phyloP scores from a whole-genome alignment of 2,113 vertebrate genomes.

The Pituophis catenifer region DNA sequence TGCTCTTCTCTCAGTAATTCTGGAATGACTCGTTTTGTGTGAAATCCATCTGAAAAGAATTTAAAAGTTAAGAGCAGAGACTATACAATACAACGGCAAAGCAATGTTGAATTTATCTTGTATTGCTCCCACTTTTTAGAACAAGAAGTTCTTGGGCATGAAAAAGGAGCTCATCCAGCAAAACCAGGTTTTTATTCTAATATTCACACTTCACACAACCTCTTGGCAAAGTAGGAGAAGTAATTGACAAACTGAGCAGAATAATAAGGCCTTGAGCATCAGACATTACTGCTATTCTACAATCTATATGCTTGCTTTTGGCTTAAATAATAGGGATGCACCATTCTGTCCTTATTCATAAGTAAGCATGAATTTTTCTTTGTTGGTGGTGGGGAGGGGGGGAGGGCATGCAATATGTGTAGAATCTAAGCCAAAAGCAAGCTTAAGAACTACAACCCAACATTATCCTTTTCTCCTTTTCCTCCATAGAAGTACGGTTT shows the following conservation, averaged over 20 bases:
- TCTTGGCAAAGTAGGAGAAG: not conserved
- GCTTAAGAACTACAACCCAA: not conserved
- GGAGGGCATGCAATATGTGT: not conserved
- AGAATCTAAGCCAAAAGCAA: not conserved
- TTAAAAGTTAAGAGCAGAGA: not conserved
- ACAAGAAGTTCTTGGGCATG: conserved; percentile 48
- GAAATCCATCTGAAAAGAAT: not conserved
- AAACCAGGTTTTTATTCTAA: conserved; percentile 61
- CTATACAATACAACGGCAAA: not conserved
- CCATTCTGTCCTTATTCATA: not conserved
- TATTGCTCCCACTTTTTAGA: conserved; percentile 50
- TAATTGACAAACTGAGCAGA: not conserved
- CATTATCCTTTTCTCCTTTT: not conserved
- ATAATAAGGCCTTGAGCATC: not conserved
- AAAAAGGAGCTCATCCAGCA: conserved; percentile 48
- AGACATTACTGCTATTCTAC: not conserved
- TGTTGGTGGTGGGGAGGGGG: not conserved
- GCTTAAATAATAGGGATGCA: not conserved
- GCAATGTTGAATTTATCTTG: not conserved
- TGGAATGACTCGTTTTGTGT: not conserved
- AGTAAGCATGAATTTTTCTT: not conserved
- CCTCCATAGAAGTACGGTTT: conserved; percentile 15
- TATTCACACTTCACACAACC: not conserved
- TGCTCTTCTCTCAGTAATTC: not conserved
- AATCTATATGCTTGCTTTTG: too few relatives aligned